A percentile compares a stretch with the other conserved stretches of the same genome.
These are phyloP conservation scores for Lepus townsendii DNA, from an alignment of 2,797 vertebrate genomes.

Conservation along the genomic window DNA sequence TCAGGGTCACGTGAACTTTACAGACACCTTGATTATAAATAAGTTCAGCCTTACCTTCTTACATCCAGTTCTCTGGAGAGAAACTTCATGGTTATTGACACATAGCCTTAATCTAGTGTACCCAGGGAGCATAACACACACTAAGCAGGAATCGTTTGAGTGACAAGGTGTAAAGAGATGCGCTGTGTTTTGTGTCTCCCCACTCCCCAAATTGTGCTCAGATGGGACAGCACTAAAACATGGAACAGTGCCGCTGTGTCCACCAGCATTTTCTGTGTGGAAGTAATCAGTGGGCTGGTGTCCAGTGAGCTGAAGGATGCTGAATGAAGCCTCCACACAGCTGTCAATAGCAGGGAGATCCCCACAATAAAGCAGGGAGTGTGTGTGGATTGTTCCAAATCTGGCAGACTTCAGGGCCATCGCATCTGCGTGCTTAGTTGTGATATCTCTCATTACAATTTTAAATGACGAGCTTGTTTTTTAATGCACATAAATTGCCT, in stretches of 20 bases:
- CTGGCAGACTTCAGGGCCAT: conserved; percentile 62
- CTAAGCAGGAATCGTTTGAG: neutral
- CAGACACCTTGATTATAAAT: neutral
- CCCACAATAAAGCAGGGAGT: conserved; percentile 51
- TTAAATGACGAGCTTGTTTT: conserved; percentile 71
- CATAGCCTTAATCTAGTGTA: rapidly evolving
- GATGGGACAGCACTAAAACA: neutral
- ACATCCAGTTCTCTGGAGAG: neutral
- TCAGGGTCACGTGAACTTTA: neutral
- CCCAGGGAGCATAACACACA: neutral
- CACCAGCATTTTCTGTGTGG: neutral
- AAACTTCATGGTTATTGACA: neutral
- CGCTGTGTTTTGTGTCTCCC: neutral
- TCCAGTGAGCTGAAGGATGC: neutral
- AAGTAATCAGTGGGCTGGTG: conserved; percentile 25
- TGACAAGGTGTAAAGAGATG: neutral
- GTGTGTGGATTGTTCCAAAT: conserved; percentile 46
- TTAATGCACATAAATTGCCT: conserved; percentile 78
- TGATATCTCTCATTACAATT: conserved; percentile 74
- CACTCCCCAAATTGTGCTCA: neutral
- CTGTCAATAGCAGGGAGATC: neutral
- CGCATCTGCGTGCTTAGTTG: conserved; percentile 68
- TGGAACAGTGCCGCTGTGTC: neutral
- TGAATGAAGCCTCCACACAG: conserved; percentile 37
- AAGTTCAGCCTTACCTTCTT: neutral